Evolutionary conservation across 2,797 vertebrate species (phyloP).

Genomic region (Morus bassanus): DNA sequence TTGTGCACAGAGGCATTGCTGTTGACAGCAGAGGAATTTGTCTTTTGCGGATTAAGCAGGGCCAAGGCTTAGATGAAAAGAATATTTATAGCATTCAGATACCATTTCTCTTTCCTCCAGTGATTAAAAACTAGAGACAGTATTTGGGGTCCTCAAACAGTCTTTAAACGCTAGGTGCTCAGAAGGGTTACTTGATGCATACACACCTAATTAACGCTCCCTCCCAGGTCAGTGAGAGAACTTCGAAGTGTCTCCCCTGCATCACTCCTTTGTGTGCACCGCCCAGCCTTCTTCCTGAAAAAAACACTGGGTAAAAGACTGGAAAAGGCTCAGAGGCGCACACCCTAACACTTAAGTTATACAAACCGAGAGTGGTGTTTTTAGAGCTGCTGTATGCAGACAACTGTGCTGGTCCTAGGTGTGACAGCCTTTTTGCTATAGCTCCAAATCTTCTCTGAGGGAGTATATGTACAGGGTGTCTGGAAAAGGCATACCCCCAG

Average conservation of each 20-base stretch:
- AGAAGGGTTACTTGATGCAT: not conserved
- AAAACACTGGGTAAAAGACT: not conserved
- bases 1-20: not conserved
- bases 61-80: not conserved
- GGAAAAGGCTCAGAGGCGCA: not conserved
- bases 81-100: rapidly evolving
- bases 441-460: not conserved
- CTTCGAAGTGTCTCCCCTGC: not conserved
- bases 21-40: not conserved
- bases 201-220: not conserved
- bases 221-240: not conserved
- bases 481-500: not conserved
- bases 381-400: not conserved
- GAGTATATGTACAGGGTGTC: not conserved
- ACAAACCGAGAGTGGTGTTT: not conserved
- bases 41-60: not conserved
- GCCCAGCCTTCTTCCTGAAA: not conserved
- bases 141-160: not conserved
- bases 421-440: not conserved
- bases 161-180: not conserved
- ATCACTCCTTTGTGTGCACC: not conserved
- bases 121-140: not conserved
- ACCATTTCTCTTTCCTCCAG: not conserved
- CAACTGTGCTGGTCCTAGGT: not conserved
- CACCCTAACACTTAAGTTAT: not conserved